phyloP scores from a whole-genome alignment of 2,797 vertebrate species.

The Cichlasoma orientale region DNA sequence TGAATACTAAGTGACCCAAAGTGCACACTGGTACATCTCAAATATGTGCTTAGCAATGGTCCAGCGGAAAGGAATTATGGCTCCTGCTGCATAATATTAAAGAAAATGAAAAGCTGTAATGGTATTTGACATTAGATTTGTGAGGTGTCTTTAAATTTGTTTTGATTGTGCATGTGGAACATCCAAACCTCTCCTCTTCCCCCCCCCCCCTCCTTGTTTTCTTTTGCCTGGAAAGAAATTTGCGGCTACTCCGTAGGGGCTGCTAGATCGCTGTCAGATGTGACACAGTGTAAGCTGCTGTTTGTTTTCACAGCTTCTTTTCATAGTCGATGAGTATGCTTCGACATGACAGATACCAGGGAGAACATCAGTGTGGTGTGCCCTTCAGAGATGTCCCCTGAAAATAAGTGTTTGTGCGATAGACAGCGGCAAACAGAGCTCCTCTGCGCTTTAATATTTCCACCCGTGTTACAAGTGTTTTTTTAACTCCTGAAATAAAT shows the following conservation, averaged over 20 bases:
- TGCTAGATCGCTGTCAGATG: conserved; percentile 57
- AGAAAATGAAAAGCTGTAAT: conserved; percentile 12
- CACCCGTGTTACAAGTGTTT: conserved; percentile 10
- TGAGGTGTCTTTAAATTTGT: conserved; percentile 28
- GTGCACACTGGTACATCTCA: conserved; percentile 47
- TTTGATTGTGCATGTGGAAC: conserved; percentile 13
- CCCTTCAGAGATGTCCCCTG: conserved; percentile 56
- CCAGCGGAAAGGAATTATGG: conserved; percentile 24
- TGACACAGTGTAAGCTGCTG: conserved; percentile 52
- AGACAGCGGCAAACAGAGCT: conserved; percentile 22
- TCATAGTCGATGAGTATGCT: conserved; percentile 39
- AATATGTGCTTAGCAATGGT: conserved; percentile 49
- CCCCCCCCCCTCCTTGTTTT: conserved; percentile 3
- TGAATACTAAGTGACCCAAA: conserved; percentile 55
- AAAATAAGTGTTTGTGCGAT: conserved; percentile 31
- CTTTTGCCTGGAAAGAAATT: neutral
- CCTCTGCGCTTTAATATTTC: conserved; percentile 28
- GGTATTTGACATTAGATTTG: conserved; percentile 43
- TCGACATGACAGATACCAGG: conserved; percentile 58
- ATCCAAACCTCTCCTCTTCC: neutral
- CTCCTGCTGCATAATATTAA: conserved; percentile 14
- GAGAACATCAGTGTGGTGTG: conserved; percentile 42
- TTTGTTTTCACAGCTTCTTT: conserved; percentile 66
- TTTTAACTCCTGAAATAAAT: conserved; percentile 42
- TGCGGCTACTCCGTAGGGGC: conserved; percentile 28